Conservation (phyloP, 2,888 invertebrate genomes). For the Sminthurinus aureus region DNA sequence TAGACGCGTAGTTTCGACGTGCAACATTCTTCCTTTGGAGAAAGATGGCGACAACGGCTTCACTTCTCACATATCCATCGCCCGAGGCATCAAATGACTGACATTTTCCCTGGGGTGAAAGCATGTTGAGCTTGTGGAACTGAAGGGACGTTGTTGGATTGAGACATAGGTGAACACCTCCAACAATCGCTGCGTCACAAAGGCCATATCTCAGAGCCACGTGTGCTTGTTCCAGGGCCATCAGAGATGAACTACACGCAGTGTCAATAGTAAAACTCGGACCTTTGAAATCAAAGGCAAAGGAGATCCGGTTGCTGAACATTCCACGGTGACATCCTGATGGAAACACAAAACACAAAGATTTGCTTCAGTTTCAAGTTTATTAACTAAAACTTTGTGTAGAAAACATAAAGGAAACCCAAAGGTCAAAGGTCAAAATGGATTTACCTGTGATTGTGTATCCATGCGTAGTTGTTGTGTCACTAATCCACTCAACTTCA, state of each 20-base stretch:
- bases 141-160: conserved; percentile 5
- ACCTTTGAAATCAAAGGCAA: too few relatives aligned
- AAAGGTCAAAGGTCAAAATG: conserved; percentile 62
- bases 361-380: not conserved
- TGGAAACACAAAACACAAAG: conserved; percentile 74
- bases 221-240: too few relatives aligned
- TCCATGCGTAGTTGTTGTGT: too few relatives aligned
- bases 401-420: conserved; percentile 33
- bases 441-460: conserved; percentile 48
- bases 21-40: conserved; percentile 81
- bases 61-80: too few relatives aligned
- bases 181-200: conserved; percentile 95
- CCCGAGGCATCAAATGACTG: not conserved
- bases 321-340: conserved; percentile 94
- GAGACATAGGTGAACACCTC: conserved; percentile 80
- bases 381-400: too few relatives aligned
- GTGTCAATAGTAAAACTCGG: conserved; percentile 89
- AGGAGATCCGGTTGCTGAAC: conserved; percentile 95
- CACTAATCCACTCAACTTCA: too few relatives aligned
- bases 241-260: too few relatives aligned
- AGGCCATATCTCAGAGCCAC: conserved; percentile 81
- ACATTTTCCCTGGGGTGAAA: conserved; percentile 6
- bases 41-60: conserved; percentile 77
- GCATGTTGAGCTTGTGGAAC: conserved; percentile 3
- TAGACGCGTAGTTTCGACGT: conserved; percentile 82